A percentile compares a stretch with the other conserved stretches of the same genome.
These are phyloP conservation scores for Geococcyx californianus DNA, from an alignment of 2,113 vertebrate species.

Conservation along the genomic window DNA sequence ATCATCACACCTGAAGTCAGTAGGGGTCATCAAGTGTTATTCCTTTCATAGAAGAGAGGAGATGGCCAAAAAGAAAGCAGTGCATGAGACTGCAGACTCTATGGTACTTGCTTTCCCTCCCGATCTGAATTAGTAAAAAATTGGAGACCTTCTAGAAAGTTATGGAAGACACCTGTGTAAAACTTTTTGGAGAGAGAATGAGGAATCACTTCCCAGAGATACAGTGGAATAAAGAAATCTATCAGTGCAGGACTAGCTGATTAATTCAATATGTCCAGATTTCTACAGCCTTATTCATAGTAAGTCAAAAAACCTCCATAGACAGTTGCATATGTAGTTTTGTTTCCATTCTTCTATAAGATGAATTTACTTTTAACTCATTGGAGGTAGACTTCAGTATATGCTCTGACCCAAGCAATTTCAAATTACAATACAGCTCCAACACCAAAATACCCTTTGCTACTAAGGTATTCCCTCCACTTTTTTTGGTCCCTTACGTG, in stretches of 20 bases:
- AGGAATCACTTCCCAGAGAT: not conserved
- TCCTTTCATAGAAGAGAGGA: not conserved
- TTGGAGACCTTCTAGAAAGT: not conserved
- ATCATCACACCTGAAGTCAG: slow-evolving; percentile 1
- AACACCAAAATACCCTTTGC: not conserved
- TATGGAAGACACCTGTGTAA: not conserved
- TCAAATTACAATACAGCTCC: not conserved
- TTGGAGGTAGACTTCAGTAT: not conserved
- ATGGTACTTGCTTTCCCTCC: not conserved
- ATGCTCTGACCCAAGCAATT: not conserved
- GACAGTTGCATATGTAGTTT: not conserved
- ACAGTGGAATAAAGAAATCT: not conserved
- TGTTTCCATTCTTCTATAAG: not conserved
- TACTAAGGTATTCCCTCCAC: not conserved
- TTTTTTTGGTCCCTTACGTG: not conserved
- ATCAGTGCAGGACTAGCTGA: not conserved
- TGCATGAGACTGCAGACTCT: not conserved
- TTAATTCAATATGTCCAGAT: not conserved
- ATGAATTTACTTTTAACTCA: not conserved
- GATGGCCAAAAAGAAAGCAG: not conserved
- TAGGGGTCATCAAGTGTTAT: not conserved
- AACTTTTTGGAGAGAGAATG: not conserved
- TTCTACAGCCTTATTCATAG: not conserved
- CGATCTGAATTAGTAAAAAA: not conserved
- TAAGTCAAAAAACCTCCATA: not conserved